Percentiles rank a stretch among this genome's conserved stretches.
Evolutionary conservation across 2,113 vertebrate genomes (phyloP).

Genomic region (Lepus americanus): DNA sequence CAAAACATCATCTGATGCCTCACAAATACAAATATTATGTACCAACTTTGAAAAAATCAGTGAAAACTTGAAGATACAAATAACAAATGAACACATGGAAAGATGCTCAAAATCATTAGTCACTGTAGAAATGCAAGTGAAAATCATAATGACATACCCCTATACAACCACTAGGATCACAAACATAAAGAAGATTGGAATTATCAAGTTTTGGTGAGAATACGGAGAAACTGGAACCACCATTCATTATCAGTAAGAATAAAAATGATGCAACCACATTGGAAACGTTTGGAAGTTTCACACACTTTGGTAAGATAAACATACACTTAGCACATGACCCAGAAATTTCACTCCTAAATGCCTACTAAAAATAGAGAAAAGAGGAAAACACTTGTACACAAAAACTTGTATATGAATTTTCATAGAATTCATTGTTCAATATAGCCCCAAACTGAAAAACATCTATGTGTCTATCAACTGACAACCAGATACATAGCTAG

Average conservation of each 20-base stretch:
- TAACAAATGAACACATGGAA: background rate
- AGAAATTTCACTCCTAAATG: slow-evolving; percentile 20
- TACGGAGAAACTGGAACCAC: background rate
- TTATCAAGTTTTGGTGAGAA: background rate
- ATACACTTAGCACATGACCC: background rate
- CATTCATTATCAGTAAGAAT: background rate
- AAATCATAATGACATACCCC: background rate
- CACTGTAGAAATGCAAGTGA: slow-evolving; percentile 2
- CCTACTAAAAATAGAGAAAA: background rate
- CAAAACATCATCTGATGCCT: no score
- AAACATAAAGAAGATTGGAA: background rate
- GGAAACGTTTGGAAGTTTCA: background rate
- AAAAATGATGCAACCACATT: slow-evolving; percentile 4
- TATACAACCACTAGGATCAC: background rate
- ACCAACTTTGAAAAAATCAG: background rate
- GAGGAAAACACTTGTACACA: background rate
- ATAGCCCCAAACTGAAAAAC: background rate
- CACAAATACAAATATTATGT: no score
- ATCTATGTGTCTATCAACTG: background rate
- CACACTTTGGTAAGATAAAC: background rate
- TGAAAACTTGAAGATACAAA: background rate
- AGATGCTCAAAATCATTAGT: background rate
- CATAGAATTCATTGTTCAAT: background rate
- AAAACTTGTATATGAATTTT: background rate
- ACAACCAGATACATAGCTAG: background rate